Conservation (phyloP, 2,888 invertebrate species). For the Lampropteryx suffumata region DNA sequence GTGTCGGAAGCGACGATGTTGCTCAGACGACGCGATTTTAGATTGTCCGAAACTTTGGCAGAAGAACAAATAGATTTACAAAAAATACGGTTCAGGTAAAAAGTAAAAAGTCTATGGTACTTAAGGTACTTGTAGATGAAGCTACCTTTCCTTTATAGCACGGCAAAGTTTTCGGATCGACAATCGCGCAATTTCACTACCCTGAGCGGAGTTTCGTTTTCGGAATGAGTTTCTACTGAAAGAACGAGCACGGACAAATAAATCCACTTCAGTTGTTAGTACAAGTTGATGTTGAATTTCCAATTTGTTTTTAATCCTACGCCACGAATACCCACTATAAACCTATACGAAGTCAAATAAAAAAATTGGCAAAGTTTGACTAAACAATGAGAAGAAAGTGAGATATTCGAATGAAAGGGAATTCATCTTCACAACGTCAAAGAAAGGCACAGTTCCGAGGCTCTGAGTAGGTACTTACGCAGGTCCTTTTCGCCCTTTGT, state of each 20-base stretch:
- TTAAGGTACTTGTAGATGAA: slow-evolving; percentile 5
- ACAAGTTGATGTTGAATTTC: slow-evolving; percentile 31
- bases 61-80: background rate
- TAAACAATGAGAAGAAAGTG: slow-evolving; percentile 43
- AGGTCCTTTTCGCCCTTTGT: slow-evolving; percentile 46
- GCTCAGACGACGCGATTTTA: background rate
- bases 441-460: slow-evolving; percentile 42
- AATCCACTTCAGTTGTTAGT: slow-evolving; percentile 27
- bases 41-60: background rate
- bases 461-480: slow-evolving; percentile 48
- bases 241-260: slow-evolving; percentile 33
- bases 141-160: slow-evolving; percentile 10
- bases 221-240: slow-evolving; percentile 29
- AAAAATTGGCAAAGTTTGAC: slow-evolving; percentile 33
- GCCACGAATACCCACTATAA: too few species aligned
- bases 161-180: slow-evolving; percentile 18
- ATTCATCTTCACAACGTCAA: slow-evolving; percentile 42
- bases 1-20: slow-evolving; percentile 39
- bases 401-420: slow-evolving; percentile 42
- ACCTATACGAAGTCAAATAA: slow-evolving; percentile 6
- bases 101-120: background rate
- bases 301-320: slow-evolving; percentile 30
- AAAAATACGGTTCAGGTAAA: background rate
- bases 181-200: slow-evolving; percentile 25
- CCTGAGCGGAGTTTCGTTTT: slow-evolving; percentile 26